Conservation (phyloP, 37 sponge, comb jelly and placozoan genomes). For the Cliona cf. orientalis region DNA sequence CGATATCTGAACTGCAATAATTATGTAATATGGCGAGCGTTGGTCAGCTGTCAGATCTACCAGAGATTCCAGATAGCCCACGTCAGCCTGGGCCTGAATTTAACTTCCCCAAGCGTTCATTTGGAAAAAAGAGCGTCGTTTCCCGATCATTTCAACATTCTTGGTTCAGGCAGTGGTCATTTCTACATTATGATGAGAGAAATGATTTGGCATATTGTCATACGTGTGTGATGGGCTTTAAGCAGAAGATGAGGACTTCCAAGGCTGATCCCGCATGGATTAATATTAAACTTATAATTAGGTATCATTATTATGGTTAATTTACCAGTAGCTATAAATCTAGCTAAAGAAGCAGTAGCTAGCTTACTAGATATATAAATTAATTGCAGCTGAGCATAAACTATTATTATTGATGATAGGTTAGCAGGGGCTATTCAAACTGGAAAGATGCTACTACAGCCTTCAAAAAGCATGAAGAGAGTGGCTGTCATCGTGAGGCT, state of each 20-base stretch:
- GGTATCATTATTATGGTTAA: too few relatives aligned
- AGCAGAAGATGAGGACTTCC: conserved; percentile 14
- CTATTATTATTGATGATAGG: conserved; percentile 19
- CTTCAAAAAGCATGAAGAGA: conserved; percentile 79
- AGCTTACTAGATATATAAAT: too few relatives aligned
- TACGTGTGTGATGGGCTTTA: conserved; percentile 52
- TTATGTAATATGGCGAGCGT: too few relatives aligned
- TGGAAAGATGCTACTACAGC: conserved; percentile 70
- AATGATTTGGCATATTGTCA: conserved; percentile 64
- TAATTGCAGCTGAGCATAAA: too few relatives aligned
- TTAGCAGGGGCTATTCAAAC: conserved; percentile 37
- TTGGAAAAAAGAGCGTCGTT: conserved; percentile 36
- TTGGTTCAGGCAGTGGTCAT: conserved; percentile 40
- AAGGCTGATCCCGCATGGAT: conserved; percentile 24
- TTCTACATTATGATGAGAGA: conserved; percentile 58
- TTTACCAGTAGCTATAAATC: too few relatives aligned
- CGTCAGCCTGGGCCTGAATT: too few relatives aligned
- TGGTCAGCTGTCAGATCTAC: too few relatives aligned
- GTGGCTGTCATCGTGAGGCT: conserved; percentile 65
- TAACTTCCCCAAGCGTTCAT: conserved; percentile 41
- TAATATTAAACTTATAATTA: neutral
- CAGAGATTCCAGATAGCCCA: too few relatives aligned
- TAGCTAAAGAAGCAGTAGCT: too few relatives aligned
- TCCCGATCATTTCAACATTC: conserved; percentile 35
- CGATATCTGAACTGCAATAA: too few relatives aligned